A percentile compares a stretch with the other conserved stretches of the same genome.
Conservation (phyloP, 1,140 invertebrate species). For the Monomorium pharaonis region DNA sequence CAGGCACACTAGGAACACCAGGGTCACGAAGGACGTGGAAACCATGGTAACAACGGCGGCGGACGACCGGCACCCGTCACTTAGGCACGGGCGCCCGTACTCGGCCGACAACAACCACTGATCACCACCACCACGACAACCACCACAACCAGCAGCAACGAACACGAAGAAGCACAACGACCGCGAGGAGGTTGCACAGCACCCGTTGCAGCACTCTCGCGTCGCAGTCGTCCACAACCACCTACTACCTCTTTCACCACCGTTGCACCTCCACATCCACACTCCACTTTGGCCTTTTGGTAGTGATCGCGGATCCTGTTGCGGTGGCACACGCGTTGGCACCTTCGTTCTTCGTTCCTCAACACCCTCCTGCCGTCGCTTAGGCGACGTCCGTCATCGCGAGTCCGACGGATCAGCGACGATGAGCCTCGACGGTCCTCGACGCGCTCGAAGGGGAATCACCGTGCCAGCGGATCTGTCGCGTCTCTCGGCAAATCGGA, state of each 20-base stretch:
- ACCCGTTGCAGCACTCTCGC: slow-evolving; percentile 56
- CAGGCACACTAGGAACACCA: slow-evolving; percentile 91
- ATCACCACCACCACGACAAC: too few species aligned
- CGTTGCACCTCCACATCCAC: slow-evolving; percentile 80
- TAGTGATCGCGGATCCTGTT: background rate
- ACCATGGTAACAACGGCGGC: slow-evolving; percentile 82
- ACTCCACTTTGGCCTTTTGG: slow-evolving; percentile 55
- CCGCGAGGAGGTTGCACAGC: background rate
- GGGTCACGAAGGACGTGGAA: slow-evolving; percentile 88
- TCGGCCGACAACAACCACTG: slow-evolving; percentile 64
- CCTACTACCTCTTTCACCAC: slow-evolving; percentile 74
- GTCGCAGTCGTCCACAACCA: slow-evolving; percentile 74
- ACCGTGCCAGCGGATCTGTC: background rate
- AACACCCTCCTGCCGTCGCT: background rate
- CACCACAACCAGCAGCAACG: slow-evolving; percentile 7
- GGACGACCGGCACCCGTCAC: slow-evolving; percentile 75
- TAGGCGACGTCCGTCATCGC: slow-evolving; percentile 24
- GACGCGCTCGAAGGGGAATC: background rate
- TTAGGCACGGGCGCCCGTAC: slow-evolving; percentile 64
- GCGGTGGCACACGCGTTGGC: background rate
- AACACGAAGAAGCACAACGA: background rate
- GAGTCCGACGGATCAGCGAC: background rate
- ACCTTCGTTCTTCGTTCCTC: slow-evolving; percentile 1
- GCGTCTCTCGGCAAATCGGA: background rate
- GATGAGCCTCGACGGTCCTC: background rate